phyloP scores from a whole-genome alignment of 1,140 invertebrate genomes.

The Drosophila cardini region DNA sequence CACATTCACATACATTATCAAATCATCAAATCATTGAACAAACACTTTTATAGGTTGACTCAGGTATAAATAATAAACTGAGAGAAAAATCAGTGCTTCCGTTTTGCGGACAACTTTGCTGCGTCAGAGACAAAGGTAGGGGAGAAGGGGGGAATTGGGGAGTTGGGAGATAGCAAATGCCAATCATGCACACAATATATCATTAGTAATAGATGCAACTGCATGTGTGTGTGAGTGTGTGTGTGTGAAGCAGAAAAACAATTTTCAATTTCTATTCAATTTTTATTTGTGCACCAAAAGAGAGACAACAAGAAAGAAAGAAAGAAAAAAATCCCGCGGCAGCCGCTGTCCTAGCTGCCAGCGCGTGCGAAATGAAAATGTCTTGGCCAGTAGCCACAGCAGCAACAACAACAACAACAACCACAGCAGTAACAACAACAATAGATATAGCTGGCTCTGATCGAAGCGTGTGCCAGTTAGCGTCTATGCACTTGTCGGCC shows the following conservation, averaged over 20 bases:
- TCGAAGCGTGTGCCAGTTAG: constrained; percentile 80
- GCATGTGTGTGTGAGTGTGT: not conserved
- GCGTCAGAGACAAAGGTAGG: constrained; percentile 53
- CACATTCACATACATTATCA: constrained; percentile 14
- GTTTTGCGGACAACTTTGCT: constrained; percentile 62
- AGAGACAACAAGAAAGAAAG: constrained; percentile 41
- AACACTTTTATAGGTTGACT: constrained; percentile 60
- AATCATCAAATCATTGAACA: constrained; percentile 59
- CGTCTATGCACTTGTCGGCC: constrained; percentile 66
- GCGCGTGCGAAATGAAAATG: constrained; percentile 80
- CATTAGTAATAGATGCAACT: constrained; percentile 55
- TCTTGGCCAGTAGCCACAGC: constrained; percentile 69
- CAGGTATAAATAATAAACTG: constrained; percentile 28
- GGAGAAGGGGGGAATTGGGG: too few species aligned
- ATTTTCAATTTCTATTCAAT: constrained; percentile 81
- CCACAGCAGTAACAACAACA: constrained; percentile 30
- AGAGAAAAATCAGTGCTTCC: constrained; percentile 78
- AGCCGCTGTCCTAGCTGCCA: constrained; percentile 44
- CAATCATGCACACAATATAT: constrained; percentile 69
- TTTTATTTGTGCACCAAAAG: constrained; percentile 64
- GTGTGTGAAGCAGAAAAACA: constrained; percentile 59
- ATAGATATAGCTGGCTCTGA: constrained; percentile 51
- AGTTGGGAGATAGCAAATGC: constrained; percentile 58
- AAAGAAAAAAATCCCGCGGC: constrained; percentile 42
- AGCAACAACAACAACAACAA: constrained; percentile 20